A percentile compares a stretch with the other conserved stretches of the same genome.
Evolutionary conservation across 2,113 vertebrate genomes (phyloP).

Genomic region (Regulus satrapa): DNA sequence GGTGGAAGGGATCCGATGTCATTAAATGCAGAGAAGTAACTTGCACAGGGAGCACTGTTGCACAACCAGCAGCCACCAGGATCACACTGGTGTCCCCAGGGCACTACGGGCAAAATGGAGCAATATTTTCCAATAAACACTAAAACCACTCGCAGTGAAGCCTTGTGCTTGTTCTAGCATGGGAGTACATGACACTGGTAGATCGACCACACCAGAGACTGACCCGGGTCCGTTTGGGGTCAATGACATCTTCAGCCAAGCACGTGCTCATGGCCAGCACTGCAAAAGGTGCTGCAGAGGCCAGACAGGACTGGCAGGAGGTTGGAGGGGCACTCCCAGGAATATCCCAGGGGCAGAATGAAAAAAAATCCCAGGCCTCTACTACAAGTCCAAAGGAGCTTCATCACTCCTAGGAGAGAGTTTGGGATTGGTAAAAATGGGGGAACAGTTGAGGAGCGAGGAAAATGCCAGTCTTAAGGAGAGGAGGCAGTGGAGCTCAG

Average conservation of each 20-base stretch:
- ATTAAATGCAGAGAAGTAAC: background rate
- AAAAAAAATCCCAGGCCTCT: background rate
- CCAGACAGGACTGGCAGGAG: background rate
- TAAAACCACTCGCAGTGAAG: background rate
- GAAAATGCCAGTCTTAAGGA: background rate
- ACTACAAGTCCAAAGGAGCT: background rate
- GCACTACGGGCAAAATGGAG: background rate
- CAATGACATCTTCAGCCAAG: background rate
- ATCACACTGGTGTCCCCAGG: background rate
- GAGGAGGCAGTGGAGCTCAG: background rate
- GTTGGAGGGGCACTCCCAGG: background rate
- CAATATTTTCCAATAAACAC: background rate
- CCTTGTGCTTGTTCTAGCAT: background rate
- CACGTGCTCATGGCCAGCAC: background rate
- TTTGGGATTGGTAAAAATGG: background rate
- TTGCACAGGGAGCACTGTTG: background rate
- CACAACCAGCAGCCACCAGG: background rate
- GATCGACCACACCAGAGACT: background rate
- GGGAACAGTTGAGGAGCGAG: background rate
- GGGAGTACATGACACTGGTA: background rate
- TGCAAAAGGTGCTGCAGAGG: background rate
- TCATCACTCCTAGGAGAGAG: background rate
- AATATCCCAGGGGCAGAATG: background rate
- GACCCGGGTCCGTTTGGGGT: background rate
- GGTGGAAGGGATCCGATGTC: background rate